These are phyloP conservation scores for Avahi laniger DNA, from an alignment of 2,797 vertebrate species.

Conservation along the genomic window DNA sequence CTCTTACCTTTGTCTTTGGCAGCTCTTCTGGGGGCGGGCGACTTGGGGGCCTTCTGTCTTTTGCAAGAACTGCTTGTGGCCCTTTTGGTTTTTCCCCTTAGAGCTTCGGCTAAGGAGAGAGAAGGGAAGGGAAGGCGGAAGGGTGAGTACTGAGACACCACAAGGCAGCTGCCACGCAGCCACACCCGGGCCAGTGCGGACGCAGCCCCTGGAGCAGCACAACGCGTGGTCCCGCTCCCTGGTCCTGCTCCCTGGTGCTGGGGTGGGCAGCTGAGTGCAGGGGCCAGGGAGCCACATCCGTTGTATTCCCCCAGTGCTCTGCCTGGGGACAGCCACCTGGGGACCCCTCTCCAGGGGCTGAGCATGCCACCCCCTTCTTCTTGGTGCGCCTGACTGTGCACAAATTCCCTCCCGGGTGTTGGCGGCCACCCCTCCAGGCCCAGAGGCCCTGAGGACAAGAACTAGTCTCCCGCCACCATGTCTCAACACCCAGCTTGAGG, in stretches of 20 bases:
- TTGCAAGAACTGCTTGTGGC: constrained; percentile 4
- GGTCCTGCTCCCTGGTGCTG: neutral
- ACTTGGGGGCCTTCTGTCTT: neutral
- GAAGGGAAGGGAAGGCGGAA: neutral
- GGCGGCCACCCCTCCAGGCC: neutral
- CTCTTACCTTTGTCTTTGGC: constrained; percentile 69
- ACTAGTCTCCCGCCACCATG: neutral
- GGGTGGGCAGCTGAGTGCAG: rapidly evolving
- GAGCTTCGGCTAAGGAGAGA: constrained; percentile 46
- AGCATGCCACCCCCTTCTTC: no score
- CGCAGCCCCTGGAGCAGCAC: neutral
- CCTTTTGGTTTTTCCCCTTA: constrained; percentile 9
- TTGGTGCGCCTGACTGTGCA: rapidly evolving
- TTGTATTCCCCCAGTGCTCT: neutral
- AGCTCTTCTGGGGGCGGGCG: neutral
- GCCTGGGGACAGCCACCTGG: neutral
- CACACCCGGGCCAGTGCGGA: no score
- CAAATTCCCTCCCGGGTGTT: neutral
- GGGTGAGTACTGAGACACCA: neutral
- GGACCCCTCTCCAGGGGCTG: no score
- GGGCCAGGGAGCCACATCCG: neutral
- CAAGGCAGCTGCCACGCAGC: neutral
- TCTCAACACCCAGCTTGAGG: neutral
- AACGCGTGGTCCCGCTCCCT: neutral
- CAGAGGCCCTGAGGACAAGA: neutral